A percentile compares a stretch with the other conserved stretches of the same genome.
These are phyloP conservation scores for Cactoblastis cactorum DNA, from an alignment of 2,888 invertebrate genomes.

Conservation along the genomic window DNA sequence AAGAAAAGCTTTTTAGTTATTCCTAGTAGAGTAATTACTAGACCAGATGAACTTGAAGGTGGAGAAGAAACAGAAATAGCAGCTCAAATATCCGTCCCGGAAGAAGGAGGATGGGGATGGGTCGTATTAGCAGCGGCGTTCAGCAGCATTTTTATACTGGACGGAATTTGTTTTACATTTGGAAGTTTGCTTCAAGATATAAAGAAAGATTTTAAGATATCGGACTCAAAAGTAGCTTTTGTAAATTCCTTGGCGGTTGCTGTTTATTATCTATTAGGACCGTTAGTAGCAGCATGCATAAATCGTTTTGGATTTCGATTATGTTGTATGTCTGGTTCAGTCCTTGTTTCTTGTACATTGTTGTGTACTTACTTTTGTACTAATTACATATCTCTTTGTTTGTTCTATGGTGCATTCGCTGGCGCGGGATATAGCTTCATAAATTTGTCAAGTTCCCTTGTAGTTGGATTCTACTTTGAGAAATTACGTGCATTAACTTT, in stretches of 20 bases:
- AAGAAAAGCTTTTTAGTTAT: conserved; percentile 42
- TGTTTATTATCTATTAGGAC: conserved; percentile 55
- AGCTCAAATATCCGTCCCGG: conserved; percentile 62
- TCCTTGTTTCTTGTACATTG: conserved; percentile 47
- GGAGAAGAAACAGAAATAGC: conserved; percentile 67
- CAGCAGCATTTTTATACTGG: conserved; percentile 46
- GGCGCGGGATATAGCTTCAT: conserved; percentile 61
- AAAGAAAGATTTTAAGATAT: conserved; percentile 40
- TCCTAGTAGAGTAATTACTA: conserved; percentile 45
- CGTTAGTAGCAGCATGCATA: conserved; percentile 60
- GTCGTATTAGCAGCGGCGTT: conserved; percentile 56
- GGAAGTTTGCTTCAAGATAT: conserved; percentile 57
- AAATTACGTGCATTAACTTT: conserved; percentile 56
- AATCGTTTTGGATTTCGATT: conserved; percentile 69
- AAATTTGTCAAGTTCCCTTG: conserved; percentile 51
- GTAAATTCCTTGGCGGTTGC: conserved; percentile 60
- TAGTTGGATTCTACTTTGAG: conserved; percentile 72
- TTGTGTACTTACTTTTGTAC: conserved; percentile 52
- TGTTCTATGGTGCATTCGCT: conserved; percentile 54
- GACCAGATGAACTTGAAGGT: conserved; percentile 45
- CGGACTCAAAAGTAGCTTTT: conserved; percentile 48
- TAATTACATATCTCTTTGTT: conserved; percentile 39
- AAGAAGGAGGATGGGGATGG: conserved; percentile 71
- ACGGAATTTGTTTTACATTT: conserved; percentile 60
- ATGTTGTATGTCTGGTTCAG: conserved; percentile 57